A percentile compares a stretch with the other conserved stretches of the same genome.
Conservation (phyloP, 2,113 vertebrate species). For the Antechinus flavipes region DNA sequence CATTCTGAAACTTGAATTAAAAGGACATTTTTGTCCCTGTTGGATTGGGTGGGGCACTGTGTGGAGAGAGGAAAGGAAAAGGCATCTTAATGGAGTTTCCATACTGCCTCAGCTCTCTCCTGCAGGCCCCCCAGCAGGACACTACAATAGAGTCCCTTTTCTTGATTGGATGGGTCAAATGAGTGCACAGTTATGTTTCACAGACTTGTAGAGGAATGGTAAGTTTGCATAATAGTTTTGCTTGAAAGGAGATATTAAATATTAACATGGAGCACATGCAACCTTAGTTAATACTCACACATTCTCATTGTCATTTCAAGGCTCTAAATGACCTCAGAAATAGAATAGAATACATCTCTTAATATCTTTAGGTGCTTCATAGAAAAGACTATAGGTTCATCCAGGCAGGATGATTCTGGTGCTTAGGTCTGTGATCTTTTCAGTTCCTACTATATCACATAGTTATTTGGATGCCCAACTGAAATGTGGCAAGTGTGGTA, state of each 20-base stretch:
- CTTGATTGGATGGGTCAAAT: no score
- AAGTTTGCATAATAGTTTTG: no score
- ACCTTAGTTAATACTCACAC: neutral
- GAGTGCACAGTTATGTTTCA: neutral
- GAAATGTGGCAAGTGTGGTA: neutral
- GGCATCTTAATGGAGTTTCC: neutral
- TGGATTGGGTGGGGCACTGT: neutral
- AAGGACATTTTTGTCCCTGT: slow-evolving; percentile 8
- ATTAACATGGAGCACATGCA: neutral
- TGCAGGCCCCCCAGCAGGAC: neutral
- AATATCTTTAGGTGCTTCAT: neutral
- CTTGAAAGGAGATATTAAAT: neutral
- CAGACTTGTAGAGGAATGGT: neutral
- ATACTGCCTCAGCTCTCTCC: neutral
- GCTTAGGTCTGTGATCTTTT: neutral
- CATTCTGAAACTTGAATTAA: neutral
- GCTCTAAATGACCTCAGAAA: neutral
- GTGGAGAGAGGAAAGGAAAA: neutral
- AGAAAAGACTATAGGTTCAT: neutral
- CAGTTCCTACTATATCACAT: neutral
- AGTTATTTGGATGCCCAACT: neutral
- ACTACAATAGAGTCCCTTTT: neutral
- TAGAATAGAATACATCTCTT: neutral
- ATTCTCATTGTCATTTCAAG: neutral
- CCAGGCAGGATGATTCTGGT: neutral